These are phyloP conservation scores for Dynastes grantii DNA, from an alignment of 2,888 invertebrate genomes.

Conservation along the genomic window DNA sequence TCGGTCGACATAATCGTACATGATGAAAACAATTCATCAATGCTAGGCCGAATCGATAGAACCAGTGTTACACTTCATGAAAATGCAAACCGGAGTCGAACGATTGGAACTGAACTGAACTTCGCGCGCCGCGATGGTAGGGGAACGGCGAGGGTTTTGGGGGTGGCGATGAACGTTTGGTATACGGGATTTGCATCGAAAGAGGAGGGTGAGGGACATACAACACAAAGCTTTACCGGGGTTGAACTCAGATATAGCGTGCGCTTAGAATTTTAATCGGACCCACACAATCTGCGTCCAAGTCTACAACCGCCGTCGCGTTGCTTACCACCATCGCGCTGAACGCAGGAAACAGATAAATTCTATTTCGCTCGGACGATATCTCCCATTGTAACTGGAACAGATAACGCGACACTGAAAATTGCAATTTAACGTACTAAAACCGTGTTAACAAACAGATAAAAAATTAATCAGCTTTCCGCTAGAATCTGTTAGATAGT, in stretches of 20 bases:
- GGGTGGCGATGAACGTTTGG: constrained; percentile 59
- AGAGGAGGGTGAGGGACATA: constrained; percentile 11
- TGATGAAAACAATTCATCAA: constrained; percentile 72
- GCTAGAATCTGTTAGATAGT: background rate
- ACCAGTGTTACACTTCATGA: constrained; percentile 63
- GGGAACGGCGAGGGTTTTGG: constrained; percentile 47
- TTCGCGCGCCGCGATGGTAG: constrained; percentile 38
- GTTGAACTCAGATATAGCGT: constrained; percentile 62
- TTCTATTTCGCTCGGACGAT: constrained; percentile 63
- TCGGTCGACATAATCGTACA: constrained; percentile 70
- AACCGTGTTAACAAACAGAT: constrained; percentile 3
- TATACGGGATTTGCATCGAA: constrained; percentile 50
- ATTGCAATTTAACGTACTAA: constrained; percentile 32
- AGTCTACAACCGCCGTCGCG: constrained; percentile 51
- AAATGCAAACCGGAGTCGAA: constrained; percentile 64
- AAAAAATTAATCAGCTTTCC: constrained; percentile 28
- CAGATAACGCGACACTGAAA: constrained; percentile 17
- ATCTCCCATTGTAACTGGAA: constrained; percentile 31
- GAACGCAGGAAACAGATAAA: constrained; percentile 68
- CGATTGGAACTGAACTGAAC: constrained; percentile 53
- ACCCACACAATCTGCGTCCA: constrained; percentile 70
- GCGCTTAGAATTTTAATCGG: constrained; percentile 70
- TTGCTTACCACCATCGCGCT: background rate
- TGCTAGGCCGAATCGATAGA: constrained; percentile 65
- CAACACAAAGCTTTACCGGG: constrained; percentile 55